Percentiles rank a stretch among this genome's conserved stretches.
phyloP scores from a whole-genome alignment of 2,888 invertebrate genomes.

The Xanthia togata region DNA sequence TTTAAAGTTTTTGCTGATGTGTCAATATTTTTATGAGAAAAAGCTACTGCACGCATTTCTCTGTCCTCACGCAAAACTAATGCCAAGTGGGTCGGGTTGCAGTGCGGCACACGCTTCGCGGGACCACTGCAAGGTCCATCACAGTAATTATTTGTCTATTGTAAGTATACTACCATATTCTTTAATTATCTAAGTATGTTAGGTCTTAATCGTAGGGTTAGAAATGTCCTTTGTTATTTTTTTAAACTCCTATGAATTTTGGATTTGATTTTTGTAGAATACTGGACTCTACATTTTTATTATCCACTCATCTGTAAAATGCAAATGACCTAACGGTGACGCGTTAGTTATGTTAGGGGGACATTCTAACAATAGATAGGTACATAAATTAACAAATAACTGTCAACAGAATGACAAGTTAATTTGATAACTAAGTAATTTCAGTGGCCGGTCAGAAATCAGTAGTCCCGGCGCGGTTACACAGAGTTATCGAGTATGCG shows the following conservation, averaged over 20 bases:
- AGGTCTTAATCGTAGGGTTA: neutral
- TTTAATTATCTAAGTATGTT: constrained; percentile 27
- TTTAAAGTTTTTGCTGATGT: neutral
- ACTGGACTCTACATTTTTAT: neutral
- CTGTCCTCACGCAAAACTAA: constrained; percentile 61
- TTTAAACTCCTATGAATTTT: neutral
- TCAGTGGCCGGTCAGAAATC: constrained; percentile 46
- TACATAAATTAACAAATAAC: constrained; percentile 22
- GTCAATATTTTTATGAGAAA: neutral
- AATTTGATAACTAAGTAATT: constrained; percentile 57
- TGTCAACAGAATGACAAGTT: constrained; percentile 28
- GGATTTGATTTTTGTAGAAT: neutral
- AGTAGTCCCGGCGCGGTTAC: constrained; percentile 44
- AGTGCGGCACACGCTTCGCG: constrained; percentile 61
- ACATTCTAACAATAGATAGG: constrained; percentile 5
- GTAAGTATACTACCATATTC: constrained; percentile 30
- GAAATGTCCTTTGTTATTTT: neutral
- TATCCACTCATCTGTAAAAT: constrained; percentile 16
- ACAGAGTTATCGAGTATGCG: constrained; percentile 57
- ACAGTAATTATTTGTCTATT: constrained; percentile 61
- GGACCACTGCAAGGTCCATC: constrained; percentile 63
- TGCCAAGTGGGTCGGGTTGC: constrained; percentile 67
- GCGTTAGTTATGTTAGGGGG: neutral
- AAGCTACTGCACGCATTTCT: constrained; percentile 37
- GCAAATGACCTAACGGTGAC: neutral